Evolutionary conservation across 2,797 vertebrate species (phyloP), one percentile per base, ranked within the genome.

Genomic region (Sphaeramia orbicularis): DNA sequence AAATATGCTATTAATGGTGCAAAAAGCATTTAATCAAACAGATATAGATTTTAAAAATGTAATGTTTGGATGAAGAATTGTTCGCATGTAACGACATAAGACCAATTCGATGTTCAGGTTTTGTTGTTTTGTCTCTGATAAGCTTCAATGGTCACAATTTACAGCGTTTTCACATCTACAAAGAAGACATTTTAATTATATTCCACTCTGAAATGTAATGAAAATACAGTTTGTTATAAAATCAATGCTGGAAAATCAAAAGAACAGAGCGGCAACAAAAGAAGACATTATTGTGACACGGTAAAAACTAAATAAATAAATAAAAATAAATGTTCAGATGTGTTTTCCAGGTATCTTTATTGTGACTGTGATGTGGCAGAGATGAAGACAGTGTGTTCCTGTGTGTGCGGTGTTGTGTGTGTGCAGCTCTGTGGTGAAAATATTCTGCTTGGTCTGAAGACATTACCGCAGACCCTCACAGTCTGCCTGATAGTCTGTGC

Each of bases 401-500:
- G 21, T 24, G 21, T 24, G 21, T 24, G 21, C 24, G 12, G 53
- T 60, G 59, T 41, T 62, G 41, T 61, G 65, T 52, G 37, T 16
- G 52, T 44, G 71, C 16, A 9, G 19, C 53, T 73, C 62, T 37
- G 58, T 71, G 72, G 60, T 58, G 67, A 76, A 89, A 91, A 92
- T 85, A 88, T 89, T 91, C 85, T 73, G 79, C 90, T 82, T 65
- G 85, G 82, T 91, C 86, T 88, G 89, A 90, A 89, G 82, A 90
- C 89, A 92, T 91, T 89, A 90, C 87, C 88, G 84, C 84, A 90
- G 86, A 87, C 82, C 89, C 91, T 90, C 91, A 86, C 90, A 79
- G 90, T 82, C 86, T 74, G 88, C 83, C 92, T 90, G 93, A 94
- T 93, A 94, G 93, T 87, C 86, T 65, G 85, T 91, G 90, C 92